Base-by-base conservation (phyloP, 92 coral and sea anemone genomes). In the Paramuricea clavata region DNA sequence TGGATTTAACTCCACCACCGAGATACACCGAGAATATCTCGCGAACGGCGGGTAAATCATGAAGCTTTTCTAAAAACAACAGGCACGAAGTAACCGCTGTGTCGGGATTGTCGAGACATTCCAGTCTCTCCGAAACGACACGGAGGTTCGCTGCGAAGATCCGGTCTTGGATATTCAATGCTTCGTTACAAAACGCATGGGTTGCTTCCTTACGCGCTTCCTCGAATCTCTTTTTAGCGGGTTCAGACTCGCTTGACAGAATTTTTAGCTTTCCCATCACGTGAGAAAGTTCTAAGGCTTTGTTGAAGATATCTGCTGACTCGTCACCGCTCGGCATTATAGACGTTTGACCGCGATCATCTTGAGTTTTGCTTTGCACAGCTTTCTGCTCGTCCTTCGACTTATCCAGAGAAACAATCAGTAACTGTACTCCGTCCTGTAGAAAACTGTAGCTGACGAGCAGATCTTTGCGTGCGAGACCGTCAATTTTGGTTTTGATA, bases 121-220 rank as follows among this genome's bases (percentile, higher is more conserved):
- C 69, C 2, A 78, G 70, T 11, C 54, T 49, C 17, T 30, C 64
- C 21, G 67, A 49, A 16, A 50, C 42, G 3, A 78, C 23, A 12
- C 68, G 83, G 32, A 78, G 26, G 4, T 78, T 52, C 26, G 69
- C 49, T 27, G 70, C 83, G 39, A 78, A 28, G 33, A 78, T 54
- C 30, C 70, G 28, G 28, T 78, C 83, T 52, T 52, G 19, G 12
- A 54, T 56, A 32, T 70, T 54, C 42, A 78, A 25, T 7, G 64
- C 17, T 5, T 65, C 72, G 9, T 11, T 28, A 33, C 72, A 28
- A 39, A 65, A 65, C 22, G 72, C 72, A 0, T 65, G n/a, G 1
- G 72, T 65, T 17, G 72, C 72, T 31, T 16, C 13, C 13, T 6
- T 28, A 12, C 72, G 72, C n/a, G 72, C 72, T 11, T 26, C 41